Evolutionary conservation across 2,113 vertebrate species (phyloP).

Genomic region (Eidolon helvum): DNA sequence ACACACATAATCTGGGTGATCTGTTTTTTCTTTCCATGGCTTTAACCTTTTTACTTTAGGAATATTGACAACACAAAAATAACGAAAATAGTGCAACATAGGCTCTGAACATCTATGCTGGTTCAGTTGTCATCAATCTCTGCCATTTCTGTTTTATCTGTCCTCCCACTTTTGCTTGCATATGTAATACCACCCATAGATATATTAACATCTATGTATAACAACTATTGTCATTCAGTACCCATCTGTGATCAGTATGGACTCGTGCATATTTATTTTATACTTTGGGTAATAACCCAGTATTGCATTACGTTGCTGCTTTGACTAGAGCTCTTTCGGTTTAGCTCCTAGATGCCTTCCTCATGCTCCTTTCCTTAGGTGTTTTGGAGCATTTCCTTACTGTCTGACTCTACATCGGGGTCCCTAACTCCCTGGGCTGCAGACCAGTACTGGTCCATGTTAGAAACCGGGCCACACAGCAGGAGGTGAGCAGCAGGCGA

Average conservation of each 20-base stretch:
- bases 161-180: neutral
- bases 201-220: neutral
- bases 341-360: too few relatives aligned
- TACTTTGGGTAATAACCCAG: neutral
- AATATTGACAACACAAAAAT: neutral
- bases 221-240: neutral
- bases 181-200: neutral
- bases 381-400: neutral
- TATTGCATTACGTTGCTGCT: neutral
- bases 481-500: too few relatives aligned
- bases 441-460: too few relatives aligned
- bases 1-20: neutral
- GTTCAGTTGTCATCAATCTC: neutral
- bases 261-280: neutral
- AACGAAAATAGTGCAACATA: neutral
- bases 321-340: neutral
- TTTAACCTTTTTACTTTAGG: neutral
- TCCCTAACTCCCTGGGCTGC: too few relatives aligned
- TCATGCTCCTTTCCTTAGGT: neutral
- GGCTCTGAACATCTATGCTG: too few relatives aligned
- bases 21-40: neutral
- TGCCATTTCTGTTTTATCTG: neutral
- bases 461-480: too few relatives aligned
- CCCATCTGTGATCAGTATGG: neutral
- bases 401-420: neutral